Percentiles rank a stretch among this genome's conserved stretches.
These are phyloP conservation scores for Leucopsar rothschildi DNA, from an alignment of 2,113 vertebrate genomes.

Conservation along the genomic window DNA sequence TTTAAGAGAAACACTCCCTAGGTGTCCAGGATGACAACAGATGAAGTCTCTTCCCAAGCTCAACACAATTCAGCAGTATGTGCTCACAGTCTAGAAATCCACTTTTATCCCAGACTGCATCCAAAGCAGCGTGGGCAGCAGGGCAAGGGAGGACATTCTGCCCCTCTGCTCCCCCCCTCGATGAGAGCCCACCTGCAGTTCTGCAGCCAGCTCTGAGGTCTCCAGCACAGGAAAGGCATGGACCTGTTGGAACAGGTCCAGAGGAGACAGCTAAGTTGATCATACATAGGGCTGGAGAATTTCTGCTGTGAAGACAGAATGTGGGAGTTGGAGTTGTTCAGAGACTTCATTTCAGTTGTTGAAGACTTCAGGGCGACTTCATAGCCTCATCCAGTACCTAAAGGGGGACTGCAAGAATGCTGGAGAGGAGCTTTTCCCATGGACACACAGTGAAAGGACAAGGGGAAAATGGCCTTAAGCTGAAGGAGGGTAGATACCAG, in stretches of 20 bases:
- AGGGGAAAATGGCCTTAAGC: neutral
- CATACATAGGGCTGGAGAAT: neutral
- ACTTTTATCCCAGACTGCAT: neutral
- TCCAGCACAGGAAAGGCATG: neutral
- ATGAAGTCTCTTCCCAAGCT: neutral
- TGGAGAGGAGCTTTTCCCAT: neutral
- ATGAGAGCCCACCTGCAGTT: neutral
- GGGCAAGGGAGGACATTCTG: neutral
- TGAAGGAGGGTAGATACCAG: neutral
- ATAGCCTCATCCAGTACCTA: neutral
- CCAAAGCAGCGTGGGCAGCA: neutral
- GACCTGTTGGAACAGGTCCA: neutral
- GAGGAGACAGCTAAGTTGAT: neutral
- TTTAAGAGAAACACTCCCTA: neutral
- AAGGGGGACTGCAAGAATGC: neutral
- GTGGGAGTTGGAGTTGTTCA: neutral
- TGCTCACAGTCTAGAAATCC: rapidly evolving
- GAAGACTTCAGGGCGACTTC: neutral
- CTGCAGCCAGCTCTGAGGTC: neutral
- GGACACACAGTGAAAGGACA: neutral
- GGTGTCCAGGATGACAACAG: neutral
- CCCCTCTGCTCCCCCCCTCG: neutral
- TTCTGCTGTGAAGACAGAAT: neutral
- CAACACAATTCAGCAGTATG: too few relatives aligned
- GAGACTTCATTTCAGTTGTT: too few relatives aligned